Conservation (phyloP, 2,113 vertebrate species). For the Thalassoma bifasciatum region DNA sequence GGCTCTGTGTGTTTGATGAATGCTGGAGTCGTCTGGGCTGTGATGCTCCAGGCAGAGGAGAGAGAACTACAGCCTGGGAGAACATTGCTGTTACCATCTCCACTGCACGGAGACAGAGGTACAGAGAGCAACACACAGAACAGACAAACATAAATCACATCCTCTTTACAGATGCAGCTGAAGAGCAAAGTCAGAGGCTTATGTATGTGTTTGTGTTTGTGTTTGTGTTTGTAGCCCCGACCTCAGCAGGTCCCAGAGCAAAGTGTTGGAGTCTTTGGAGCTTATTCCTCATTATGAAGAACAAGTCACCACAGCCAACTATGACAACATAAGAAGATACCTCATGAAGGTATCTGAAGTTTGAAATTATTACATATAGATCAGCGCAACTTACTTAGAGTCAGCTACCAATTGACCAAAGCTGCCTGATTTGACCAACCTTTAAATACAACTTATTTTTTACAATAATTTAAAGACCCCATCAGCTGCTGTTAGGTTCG, state of each 20-base stretch:
- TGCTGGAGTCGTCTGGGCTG: slow-evolving; percentile 95
- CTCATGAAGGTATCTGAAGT: slow-evolving; percentile 96
- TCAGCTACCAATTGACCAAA: too few species aligned
- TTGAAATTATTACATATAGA: background rate
- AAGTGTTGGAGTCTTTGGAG: slow-evolving; percentile 94
- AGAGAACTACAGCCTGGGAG: slow-evolving; percentile 91
- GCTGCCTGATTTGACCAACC: too few species aligned
- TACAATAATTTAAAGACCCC: too few species aligned
- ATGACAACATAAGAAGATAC: slow-evolving; percentile 91
- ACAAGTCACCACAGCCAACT: slow-evolving; percentile 89
- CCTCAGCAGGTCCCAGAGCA: slow-evolving; percentile 91
- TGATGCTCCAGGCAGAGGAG: slow-evolving; percentile 84
- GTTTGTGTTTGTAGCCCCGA: slow-evolving; percentile 64
- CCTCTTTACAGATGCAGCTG: background rate
- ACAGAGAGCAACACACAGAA: slow-evolving; percentile 3
- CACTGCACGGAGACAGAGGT: slow-evolving; percentile 89
- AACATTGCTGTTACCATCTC: slow-evolving; percentile 94
- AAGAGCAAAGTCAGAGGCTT: background rate
- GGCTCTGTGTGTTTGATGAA: slow-evolving; percentile 93
- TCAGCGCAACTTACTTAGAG: background rate
- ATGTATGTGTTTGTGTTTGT: slow-evolving; percentile 73
- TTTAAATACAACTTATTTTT: too few species aligned
- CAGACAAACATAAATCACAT: background rate
- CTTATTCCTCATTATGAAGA: slow-evolving; percentile 92
- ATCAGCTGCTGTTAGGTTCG: too few species aligned